A percentile compares a stretch with the other conserved stretches of the same genome.
Conservation (phyloP, 2,797 vertebrate species). For the Lemur catta region DNA sequence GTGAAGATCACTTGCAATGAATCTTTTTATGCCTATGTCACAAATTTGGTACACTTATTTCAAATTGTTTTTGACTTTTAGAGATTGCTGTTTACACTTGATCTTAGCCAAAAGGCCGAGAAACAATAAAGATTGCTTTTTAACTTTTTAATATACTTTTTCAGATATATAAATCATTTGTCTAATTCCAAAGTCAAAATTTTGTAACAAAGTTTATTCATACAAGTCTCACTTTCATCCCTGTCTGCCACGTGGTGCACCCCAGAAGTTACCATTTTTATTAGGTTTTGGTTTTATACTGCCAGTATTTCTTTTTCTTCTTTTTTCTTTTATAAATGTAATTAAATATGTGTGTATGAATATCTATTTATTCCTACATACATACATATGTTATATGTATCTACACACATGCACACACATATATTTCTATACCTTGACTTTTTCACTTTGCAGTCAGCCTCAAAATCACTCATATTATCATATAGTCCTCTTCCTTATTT, state of each 20-base stretch:
- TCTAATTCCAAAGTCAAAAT: slow-evolving; percentile 13
- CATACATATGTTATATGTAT: neutral
- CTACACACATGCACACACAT: neutral
- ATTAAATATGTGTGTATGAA: neutral
- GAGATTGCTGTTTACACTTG: neutral
- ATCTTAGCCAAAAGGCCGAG: no score
- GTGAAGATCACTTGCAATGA: neutral
- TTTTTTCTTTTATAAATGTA: neutral
- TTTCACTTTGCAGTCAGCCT: neutral
- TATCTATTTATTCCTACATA: neutral
- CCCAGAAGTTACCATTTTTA: neutral
- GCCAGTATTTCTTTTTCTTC: neutral
- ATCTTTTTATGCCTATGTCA: neutral
- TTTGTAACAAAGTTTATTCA: neutral
- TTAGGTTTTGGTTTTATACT: slow-evolving; percentile 6
- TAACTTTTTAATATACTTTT: neutral
- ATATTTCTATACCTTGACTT: neutral
- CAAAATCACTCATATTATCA: neutral
- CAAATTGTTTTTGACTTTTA: slow-evolving; percentile 9
- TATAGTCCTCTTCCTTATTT: neutral
- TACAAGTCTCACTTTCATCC: neutral
- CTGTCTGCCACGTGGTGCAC: fast-evolving
- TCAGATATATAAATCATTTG: neutral
- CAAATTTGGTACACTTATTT: neutral
- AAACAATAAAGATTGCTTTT: neutral